phyloP scores from a whole-genome alignment of 2,113 vertebrate genomes.

The Dolichallabes microphthalmus region DNA sequence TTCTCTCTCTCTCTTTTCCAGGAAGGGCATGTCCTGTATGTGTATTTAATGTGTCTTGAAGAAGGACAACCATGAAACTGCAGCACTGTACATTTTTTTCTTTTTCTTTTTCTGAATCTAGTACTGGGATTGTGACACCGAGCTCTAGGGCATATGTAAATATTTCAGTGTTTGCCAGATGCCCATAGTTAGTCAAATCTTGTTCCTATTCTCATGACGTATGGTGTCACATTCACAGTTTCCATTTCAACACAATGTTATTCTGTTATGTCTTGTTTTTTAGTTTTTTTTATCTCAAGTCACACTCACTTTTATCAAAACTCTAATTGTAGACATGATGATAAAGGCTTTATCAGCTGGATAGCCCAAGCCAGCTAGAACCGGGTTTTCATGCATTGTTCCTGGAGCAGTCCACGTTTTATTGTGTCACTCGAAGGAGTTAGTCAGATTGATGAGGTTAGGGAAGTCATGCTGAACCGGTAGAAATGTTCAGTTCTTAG shows the following conservation, averaged over 20 bases:
- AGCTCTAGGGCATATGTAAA: conserved; percentile 13
- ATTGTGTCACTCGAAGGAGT: background rate
- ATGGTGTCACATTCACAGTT: background rate
- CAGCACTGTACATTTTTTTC: background rate
- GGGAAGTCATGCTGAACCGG: background rate
- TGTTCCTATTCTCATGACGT: background rate
- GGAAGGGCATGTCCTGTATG: background rate
- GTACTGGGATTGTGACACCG: background rate
- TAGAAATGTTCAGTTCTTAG: background rate
- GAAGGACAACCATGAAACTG: background rate
- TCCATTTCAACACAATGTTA: background rate
- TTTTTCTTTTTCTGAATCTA: background rate
- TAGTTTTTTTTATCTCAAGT: background rate
- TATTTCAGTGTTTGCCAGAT: conserved; percentile 17
- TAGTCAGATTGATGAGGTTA: background rate
- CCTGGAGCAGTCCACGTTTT: background rate
- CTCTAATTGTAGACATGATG: background rate
- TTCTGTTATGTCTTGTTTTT: background rate
- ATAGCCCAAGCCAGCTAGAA: no score
- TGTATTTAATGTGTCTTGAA: background rate
- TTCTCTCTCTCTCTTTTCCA: background rate
- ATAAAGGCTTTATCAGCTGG: background rate
- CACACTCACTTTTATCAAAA: background rate
- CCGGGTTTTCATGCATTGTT: background rate
- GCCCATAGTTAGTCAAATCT: background rate